Base-by-base conservation (phyloP, 2,888 invertebrate species). In the Erpobdella octoculata region DNA sequence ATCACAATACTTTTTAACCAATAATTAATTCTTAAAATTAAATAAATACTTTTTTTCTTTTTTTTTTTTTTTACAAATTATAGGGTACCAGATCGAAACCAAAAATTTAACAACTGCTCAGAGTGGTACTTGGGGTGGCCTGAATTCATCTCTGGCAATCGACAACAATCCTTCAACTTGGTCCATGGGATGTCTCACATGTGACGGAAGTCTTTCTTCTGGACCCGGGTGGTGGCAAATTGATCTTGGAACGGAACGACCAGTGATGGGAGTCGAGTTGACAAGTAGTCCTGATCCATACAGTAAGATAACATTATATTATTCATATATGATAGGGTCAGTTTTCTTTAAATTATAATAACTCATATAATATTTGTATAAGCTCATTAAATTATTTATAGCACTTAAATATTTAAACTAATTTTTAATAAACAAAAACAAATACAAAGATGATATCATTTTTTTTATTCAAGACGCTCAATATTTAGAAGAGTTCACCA, bases 151-250 rank as follows among this genome's bases (percentile, higher is more conserved):
- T 0, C 31, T 58, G 18, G 69, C 69, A 5, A 53, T 58, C 58
- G 69, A 69, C 33, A 46, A 46, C 58, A 58, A 18, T 25, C 12
- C 15, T 1, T 1, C 28, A n/a, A 69, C 69, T 4, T 69, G 31
- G 18, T 58, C 53, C n/a, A 46, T 69, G 12, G 48, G 58, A 15
- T 69, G 69, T 25, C 21, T 69, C 58, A 48, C 33, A 36, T 69
- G 69, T 36, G 58, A 69, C 53, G 25, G 46, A 12, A 53, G 58
- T 12, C 69, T 69, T 9, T 21, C 15, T 18, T 33, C 48, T n/a
- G 69, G 58, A n/a, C 33, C 35, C 2, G 69, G 69, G 12, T 69
- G 69, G 69, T 69, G 69, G 69, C 31, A 35, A 33, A 31, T 69
- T 46, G 69, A 69, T 25, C 53, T 69, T 33, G 2, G 12, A 21